Percentiles rank a stretch among this genome's conserved stretches.
Conservation (phyloP, 2,888 invertebrate species). For the Drosophila paramelanica region DNA sequence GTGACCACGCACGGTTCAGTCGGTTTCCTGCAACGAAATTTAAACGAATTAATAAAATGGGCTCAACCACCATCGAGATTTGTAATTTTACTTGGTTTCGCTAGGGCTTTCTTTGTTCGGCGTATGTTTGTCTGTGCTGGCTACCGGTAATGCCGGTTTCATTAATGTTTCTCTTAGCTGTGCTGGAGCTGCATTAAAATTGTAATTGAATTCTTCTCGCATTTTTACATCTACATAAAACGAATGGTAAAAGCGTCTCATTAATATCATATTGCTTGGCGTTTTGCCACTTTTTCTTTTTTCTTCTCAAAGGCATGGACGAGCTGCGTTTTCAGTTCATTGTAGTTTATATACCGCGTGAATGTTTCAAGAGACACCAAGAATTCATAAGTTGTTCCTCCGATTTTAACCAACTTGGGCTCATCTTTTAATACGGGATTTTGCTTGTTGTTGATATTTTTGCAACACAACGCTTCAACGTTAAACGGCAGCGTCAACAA, state of each 20-base stretch:
- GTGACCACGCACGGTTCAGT: neutral
- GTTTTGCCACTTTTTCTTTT: neutral
- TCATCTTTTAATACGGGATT: neutral
- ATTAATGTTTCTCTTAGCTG: conserved; percentile 6
- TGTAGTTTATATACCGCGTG: conserved; percentile 18
- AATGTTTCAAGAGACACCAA: conserved; percentile 26
- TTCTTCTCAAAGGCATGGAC: neutral
- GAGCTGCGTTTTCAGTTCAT: conserved; percentile 18
- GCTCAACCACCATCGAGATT: no score
- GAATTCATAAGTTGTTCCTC: conserved; percentile 17
- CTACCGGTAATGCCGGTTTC: conserved; percentile 9
- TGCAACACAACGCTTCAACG: neutral
- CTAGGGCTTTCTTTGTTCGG: neutral
- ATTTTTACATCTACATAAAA: conserved; percentile 27
- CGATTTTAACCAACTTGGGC: neutral
- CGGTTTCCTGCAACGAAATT: neutral
- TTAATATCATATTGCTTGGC: neutral
- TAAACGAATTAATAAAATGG: neutral
- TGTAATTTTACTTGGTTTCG: neutral
- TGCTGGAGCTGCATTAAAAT: conserved; percentile 37
- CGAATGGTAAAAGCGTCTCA: conserved; percentile 29
- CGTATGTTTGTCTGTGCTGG: neutral
- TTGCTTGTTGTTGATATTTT: neutral
- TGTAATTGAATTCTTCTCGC: conserved; percentile 14
- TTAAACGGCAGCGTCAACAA: conserved; percentile 14